Evolutionary conservation across 2,888 invertebrate genomes (phyloP).

Genomic region (Macaria notata): DNA sequence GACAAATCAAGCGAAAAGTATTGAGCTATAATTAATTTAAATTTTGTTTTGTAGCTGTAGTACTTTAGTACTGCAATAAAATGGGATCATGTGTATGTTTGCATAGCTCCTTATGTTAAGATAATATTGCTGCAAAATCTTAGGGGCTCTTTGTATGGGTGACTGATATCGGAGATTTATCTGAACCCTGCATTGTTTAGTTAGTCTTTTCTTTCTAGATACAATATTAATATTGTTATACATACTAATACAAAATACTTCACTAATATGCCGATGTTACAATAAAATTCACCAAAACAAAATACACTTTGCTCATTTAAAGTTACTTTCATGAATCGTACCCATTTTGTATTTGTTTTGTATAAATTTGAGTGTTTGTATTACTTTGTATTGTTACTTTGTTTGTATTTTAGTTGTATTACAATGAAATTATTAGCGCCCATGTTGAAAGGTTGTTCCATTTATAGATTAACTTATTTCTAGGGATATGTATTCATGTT

Average conservation of each 20-base stretch:
- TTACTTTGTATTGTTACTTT: constrained; percentile 16
- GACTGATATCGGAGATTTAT: constrained; percentile 12
- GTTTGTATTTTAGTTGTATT: constrained; percentile 4
- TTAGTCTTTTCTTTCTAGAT: neutral
- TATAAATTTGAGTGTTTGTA: constrained; percentile 20
- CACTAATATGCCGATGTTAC: neutral
- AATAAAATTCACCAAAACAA: neutral
- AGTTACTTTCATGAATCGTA: no score
- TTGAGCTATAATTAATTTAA: no score
- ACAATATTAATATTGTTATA: neutral
- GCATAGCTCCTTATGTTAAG: no score
- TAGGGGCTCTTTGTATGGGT: constrained; percentile 23
- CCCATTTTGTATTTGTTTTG: constrained; percentile 16
- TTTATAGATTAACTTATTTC: constrained; percentile 14
- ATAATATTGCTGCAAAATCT: no score
- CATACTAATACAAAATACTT: neutral
- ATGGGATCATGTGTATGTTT: no score
- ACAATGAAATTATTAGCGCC: constrained; percentile 4
- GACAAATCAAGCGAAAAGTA: no score
- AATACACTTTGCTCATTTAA: no score
- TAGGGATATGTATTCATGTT: constrained; percentile 7
- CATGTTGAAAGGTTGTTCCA: constrained; percentile 14
- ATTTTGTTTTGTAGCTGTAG: no score
- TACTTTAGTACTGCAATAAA: no score
- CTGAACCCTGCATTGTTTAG: neutral